A percentile compares a stretch with the other conserved stretches of the same genome.
Conservation (phyloP, 1,140 invertebrate genomes). For the Papilio helenus region DNA sequence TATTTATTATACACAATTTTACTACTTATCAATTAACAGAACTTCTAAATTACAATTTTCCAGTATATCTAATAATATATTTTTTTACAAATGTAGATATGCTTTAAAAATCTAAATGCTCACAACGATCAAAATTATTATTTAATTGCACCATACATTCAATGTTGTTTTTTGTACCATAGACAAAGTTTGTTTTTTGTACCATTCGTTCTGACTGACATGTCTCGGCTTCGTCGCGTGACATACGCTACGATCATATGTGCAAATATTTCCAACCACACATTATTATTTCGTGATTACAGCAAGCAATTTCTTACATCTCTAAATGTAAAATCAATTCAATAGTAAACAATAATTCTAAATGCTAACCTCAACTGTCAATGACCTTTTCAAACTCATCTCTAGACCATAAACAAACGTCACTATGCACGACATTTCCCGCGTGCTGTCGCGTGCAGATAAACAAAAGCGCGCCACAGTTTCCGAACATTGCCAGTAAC, state of each 20-base stretch:
- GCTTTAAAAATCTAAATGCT: not conserved
- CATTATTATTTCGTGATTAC: not conserved
- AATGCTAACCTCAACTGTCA: constrained; percentile 9
- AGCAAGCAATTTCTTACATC: not conserved
- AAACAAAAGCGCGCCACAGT: constrained; percentile 13
- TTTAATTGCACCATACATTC: not conserved
- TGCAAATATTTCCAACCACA: not conserved
- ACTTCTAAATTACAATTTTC: not conserved
- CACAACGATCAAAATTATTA: not conserved
- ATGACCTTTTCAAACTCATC: constrained; percentile 31
- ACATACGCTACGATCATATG: constrained; percentile 47
- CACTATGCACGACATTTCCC: constrained; percentile 25
- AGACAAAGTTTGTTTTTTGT: not conserved
- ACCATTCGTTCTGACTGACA: constrained; percentile 37
- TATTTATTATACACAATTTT: no score
- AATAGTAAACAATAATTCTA: not conserved
- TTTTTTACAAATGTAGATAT: not conserved
- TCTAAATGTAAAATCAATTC: not conserved
- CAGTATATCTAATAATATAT: not conserved
- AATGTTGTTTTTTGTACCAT: not conserved
- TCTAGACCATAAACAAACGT: constrained; percentile 18
- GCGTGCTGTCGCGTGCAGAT: constrained; percentile 31
- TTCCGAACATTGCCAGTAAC: constrained; percentile 7
- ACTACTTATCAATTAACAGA: not conserved
- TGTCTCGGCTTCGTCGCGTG: constrained; percentile 34